Base-by-base conservation (phyloP, 2,797 vertebrate genomes). In the Falco berigora region DNA sequence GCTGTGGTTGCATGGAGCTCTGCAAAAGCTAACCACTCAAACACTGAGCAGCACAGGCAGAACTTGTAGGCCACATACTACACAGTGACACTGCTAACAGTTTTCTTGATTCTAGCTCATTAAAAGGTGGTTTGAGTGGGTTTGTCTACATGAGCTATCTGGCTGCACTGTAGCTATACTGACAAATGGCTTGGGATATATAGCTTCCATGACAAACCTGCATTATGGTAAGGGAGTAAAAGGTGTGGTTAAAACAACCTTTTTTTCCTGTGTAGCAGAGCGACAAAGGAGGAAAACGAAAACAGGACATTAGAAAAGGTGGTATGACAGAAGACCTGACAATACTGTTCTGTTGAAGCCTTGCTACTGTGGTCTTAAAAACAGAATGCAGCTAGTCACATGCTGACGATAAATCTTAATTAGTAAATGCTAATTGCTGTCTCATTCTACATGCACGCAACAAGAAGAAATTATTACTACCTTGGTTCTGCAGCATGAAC, bases 11-110 rank as follows among this genome's bases (percentile, higher is more conserved):
- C 91, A 92, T 9, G 72, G 87, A 95, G 75, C 82, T 97, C 91
- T 94, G 82, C 87, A 86, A 36, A 86, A 96, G 85, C 75, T 92
- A 96, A 96, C 92, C 87, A 86, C 89, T 91, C 87, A 94, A 94
- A 91, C 80, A 86, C 80, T 50, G 6, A 5, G 46, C 53, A 52
- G 71, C n/a, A 81, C 66, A 92, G 86, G 94, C 94, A 96, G 86
- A 90, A 68, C 92, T 93, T 94, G 84, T 80, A 97, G 92, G 90
- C 88, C 91, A 89, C 12, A 4, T 94, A 96, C 89, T 86, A 96
- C 69, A 68, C 68, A 36, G 89, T 86, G 86, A 94, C 89, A 94
- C 47, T 72, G 89, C 69, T 87, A 88, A 89, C 88, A 96, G 58
- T 55, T 90, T 91, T 62, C 87, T 74, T 53, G 49, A 56, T 76